A percentile compares a stretch with the other conserved stretches of the same genome.
Evolutionary conservation across 2,113 vertebrate species (phyloP).

Genomic region (Podilymbus podiceps): DNA sequence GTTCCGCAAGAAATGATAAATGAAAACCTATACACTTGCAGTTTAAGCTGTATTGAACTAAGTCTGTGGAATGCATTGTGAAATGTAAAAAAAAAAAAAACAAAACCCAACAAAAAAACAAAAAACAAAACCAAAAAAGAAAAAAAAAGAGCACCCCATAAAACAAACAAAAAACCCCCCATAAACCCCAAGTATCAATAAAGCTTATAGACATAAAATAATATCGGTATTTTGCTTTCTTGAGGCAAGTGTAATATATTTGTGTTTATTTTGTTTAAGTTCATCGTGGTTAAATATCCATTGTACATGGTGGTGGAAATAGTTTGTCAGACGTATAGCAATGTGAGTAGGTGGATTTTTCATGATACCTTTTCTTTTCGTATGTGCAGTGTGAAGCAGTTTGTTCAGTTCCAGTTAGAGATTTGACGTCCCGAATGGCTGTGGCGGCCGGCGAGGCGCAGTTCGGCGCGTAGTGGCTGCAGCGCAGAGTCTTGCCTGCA

Average conservation of each 20-base stretch:
- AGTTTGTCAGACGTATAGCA: not conserved
- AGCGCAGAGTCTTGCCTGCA: not conserved
- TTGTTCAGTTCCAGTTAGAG: not conserved
- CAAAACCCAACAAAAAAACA: not conserved
- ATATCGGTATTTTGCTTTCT: conserved; percentile 34
- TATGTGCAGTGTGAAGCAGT: not conserved
- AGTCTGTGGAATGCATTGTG: conserved; percentile 98
- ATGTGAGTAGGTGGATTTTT: not conserved
- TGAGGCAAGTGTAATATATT: not conserved
- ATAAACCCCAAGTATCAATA: conserved; percentile 87
- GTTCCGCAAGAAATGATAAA: conserved; percentile 88
- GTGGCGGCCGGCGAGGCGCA: not conserved
- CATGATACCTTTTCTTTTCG: not conserved
- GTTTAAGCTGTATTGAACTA: conserved; percentile 87
- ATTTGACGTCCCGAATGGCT: not conserved
- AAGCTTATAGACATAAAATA: conserved; percentile 89
- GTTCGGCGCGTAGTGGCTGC: accelerated
- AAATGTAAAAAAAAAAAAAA: conserved; percentile 83
- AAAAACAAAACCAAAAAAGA: no score
- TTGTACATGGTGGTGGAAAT: conserved; percentile 1
- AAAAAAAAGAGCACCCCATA: not conserved
- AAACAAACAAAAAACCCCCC: conserved; percentile 46
- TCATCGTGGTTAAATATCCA: not conserved
- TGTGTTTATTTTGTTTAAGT: not conserved
- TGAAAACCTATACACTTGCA: conserved; percentile 86